Percentiles rank a stretch among this genome's conserved stretches.
Evolutionary conservation across 1,140 invertebrate genomes (phyloP).

Genomic region (Leptopilina clavipes): DNA sequence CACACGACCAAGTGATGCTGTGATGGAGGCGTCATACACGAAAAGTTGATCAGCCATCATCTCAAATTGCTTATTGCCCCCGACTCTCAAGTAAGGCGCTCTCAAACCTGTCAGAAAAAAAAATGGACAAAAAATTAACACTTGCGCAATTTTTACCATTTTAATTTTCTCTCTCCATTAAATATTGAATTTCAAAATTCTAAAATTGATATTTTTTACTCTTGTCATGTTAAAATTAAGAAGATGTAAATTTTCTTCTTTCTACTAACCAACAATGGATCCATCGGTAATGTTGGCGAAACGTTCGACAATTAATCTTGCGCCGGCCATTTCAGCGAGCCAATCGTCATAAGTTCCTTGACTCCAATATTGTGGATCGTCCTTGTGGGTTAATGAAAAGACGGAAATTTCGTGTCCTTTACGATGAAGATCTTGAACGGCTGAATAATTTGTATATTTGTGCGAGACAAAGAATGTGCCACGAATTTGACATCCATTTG

Average conservation of each 20-base stretch:
- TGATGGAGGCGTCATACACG: conserved; percentile 95
- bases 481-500: conserved; percentile 94
- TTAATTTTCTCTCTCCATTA: too few species aligned
- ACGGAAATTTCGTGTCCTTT: conserved; percentile 95
- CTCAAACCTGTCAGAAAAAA: conserved; percentile 84
- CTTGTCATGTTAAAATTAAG: too few species aligned
- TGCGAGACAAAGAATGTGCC: conserved; percentile 97
- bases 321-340: conserved; percentile 97
- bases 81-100: conserved; percentile 92
- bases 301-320: conserved; percentile 87
- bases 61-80: conserved; percentile 95
- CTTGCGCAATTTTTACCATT: too few species aligned
- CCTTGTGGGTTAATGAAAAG: conserved; percentile 95
- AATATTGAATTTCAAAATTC: too few species aligned
- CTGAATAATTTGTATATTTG: conserved; percentile 97
- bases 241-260: not conserved
- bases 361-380: conserved; percentile 92
- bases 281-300: conserved; percentile 95
- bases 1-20: conserved; percentile 89
- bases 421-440: conserved; percentile 92
- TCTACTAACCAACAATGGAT: conserved; percentile 83
- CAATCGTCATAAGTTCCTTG: conserved; percentile 92
- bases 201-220: too few species aligned
- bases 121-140: too few species aligned
- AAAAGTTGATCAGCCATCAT: conserved; percentile 98